A percentile compares a stretch with the other conserved stretches of the same genome.
phyloP scores from a whole-genome alignment of 2,888 invertebrate species.

The Mactromeris polynyma region DNA sequence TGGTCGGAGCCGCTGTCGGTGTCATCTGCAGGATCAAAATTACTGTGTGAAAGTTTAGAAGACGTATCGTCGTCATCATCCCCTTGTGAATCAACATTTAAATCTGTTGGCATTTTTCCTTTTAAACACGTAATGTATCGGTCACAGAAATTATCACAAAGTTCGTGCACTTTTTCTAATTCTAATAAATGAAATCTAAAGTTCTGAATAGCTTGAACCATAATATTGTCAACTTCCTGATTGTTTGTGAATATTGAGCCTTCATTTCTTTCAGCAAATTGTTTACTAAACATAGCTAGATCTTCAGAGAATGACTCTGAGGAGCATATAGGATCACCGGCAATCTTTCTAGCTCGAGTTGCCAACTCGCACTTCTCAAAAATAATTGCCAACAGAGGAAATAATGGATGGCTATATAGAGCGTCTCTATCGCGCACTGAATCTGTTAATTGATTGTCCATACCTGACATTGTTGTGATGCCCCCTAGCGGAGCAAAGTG shows the following conservation, averaged over 20 bases:
- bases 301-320: constrained; percentile 71
- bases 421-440: constrained; percentile 63
- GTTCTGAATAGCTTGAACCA: constrained; percentile 71
- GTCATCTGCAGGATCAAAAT: constrained; percentile 74
- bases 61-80: constrained; percentile 65
- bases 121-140: constrained; percentile 72
- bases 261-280: constrained; percentile 59
- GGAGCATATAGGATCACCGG: constrained; percentile 68
- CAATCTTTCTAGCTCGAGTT: constrained; percentile 65
- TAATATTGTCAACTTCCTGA: constrained; percentile 68
- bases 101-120: constrained; percentile 73
- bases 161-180: constrained; percentile 73
- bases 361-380: constrained; percentile 73
- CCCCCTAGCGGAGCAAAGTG: constrained; percentile 49
- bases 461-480: constrained; percentile 62
- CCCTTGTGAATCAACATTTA: constrained; percentile 65
- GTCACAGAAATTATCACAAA: constrained; percentile 73
- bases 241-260: constrained; percentile 68
- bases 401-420: constrained; percentile 65
- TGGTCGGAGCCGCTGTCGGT: constrained; percentile 71
- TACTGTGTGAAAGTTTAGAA: constrained; percentile 69
- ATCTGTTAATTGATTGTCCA: constrained; percentile 59
- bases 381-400: constrained; percentile 67
- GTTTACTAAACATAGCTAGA: constrained; percentile 64
- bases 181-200: constrained; percentile 71